Conservation (phyloP, 1,140 invertebrate genomes). For the Drosophila bocki region DNA sequence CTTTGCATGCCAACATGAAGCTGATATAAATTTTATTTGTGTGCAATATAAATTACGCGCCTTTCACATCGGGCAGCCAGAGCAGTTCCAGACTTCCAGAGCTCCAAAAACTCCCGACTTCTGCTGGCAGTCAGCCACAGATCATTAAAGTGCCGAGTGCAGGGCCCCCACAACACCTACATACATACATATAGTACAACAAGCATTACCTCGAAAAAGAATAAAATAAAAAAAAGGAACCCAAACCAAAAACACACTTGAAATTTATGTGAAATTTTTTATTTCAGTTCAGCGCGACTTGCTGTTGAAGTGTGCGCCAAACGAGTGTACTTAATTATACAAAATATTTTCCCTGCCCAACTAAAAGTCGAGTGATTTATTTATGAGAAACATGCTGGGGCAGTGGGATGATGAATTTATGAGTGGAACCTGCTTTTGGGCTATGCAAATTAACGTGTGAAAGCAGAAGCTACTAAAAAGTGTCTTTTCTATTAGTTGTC, state of each 20-base stretch:
- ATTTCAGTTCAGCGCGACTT: constrained; percentile 31
- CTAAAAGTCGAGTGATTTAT: constrained; percentile 68
- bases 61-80: constrained; percentile 37
- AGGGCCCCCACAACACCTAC: constrained; percentile 43
- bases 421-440: constrained; percentile 18
- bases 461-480: constrained; percentile 12
- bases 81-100: constrained; percentile 15
- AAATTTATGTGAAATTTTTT: constrained; percentile 59
- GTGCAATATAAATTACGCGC: constrained; percentile 74
- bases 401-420: constrained; percentile 63
- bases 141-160: constrained; percentile 71
- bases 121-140: constrained; percentile 43
- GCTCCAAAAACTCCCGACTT: constrained; percentile 8
- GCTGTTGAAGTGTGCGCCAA: constrained; percentile 51
- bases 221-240: background rate
- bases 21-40: constrained; percentile 78
- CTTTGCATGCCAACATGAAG: constrained; percentile 69
- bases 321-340: constrained; percentile 74
- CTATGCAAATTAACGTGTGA: constrained; percentile 14
- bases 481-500: constrained; percentile 3
- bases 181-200: background rate
- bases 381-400: constrained; percentile 26
- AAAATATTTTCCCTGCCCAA: constrained; percentile 66
- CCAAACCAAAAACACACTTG: background rate
- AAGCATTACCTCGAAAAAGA: background rate